Base-by-base conservation (phyloP, 2,797 vertebrate genomes). In the Aplochiton taeniatus region DNA sequence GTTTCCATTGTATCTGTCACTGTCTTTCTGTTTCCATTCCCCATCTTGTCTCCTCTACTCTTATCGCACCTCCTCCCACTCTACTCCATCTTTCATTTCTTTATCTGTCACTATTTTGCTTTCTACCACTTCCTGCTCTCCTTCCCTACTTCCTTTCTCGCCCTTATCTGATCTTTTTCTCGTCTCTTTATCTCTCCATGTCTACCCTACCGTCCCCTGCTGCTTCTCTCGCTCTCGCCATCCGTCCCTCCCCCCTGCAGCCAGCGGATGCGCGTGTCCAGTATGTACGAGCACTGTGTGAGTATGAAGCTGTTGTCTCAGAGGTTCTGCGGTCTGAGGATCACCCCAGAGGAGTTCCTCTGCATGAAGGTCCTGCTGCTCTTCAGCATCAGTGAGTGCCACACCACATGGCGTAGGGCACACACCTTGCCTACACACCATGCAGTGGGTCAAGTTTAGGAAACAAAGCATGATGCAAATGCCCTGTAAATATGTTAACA, bases 351-450 rank as follows among this genome's bases (percentile, higher is more conserved):
- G 85, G 96, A 98, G 90, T 98, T 96, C 71, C 93, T 98, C 76
- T 98, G 96, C 74, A 97, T 98, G 96, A 98, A 97, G 83, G 95
- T 95, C 62, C 90, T 98, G 50, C 92, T 98, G 48, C 95, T 98
- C 84, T 97, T 98, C 93, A 98, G 96, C 87, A 95, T 97, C 87
- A 91, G 96, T 98, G 82, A 95, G 96, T 94, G 31, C 31, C 66
- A 45, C 52, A 19, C 31, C 58, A 42, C 52, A 19, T 12, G 17
- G 20, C 19, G 19, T 18, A 31, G 11, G 12, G 9, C 19, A 12
- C 18, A 20, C 52, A 17, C 52, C 16, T 9, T 13, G 19, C 12
- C 19, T 8, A 11, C 58, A 59, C 44, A 45, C 31, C 31, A 6
- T 31, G 31, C 31, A 31, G 31, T 31, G 31, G 3, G 31, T 31